Evolutionary conservation across 2,113 vertebrate species (phyloP).

Genomic region (Entelurus aequoreus): DNA sequence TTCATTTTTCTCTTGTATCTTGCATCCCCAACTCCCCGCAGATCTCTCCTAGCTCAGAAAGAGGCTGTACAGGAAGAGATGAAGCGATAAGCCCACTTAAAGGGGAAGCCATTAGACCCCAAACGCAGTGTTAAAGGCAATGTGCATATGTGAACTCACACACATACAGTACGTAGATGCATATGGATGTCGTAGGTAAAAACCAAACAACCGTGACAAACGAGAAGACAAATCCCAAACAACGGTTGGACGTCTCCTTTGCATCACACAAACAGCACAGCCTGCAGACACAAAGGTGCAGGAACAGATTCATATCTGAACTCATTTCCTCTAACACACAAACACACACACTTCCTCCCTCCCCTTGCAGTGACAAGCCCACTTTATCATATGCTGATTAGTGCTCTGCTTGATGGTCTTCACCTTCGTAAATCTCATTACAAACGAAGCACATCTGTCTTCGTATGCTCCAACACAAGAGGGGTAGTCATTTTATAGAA

Average conservation of each 20-base stretch:
- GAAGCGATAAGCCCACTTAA: slow-evolving; percentile 22
- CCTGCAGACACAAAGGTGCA: slow-evolving; percentile 11
- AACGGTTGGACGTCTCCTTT: neutral
- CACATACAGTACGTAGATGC: neutral
- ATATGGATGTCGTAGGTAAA: neutral
- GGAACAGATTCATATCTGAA: slow-evolving; percentile 39
- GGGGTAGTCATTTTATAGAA: slow-evolving; percentile 4
- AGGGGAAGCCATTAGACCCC: neutral
- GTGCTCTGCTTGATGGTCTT: slow-evolving; percentile 1
- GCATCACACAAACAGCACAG: slow-evolving; percentile 5
- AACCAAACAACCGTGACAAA: neutral
- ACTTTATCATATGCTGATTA: slow-evolving; percentile 4
- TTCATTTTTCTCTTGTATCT: slow-evolving; percentile 8
- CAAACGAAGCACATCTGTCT: neutral
- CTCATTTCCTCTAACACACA: slow-evolving; percentile 26
- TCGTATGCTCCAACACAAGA: slow-evolving; percentile 7
- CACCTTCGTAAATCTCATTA: slow-evolving; percentile 1
- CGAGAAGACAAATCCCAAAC: neutral
- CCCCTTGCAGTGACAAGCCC: slow-evolving; percentile 4
- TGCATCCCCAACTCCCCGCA: slow-evolving; percentile 33
- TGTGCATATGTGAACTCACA: slow-evolving; percentile 5
- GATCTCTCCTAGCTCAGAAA: slow-evolving; percentile 23
- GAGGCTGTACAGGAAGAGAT: slow-evolving; percentile 23
- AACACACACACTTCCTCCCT: neutral
- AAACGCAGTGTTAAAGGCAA: slow-evolving; percentile 12